Evolutionary conservation across 2,797 vertebrate species (phyloP), one percentile per base, ranked within the genome.

Genomic region (Danio jaintianensis): DNA sequence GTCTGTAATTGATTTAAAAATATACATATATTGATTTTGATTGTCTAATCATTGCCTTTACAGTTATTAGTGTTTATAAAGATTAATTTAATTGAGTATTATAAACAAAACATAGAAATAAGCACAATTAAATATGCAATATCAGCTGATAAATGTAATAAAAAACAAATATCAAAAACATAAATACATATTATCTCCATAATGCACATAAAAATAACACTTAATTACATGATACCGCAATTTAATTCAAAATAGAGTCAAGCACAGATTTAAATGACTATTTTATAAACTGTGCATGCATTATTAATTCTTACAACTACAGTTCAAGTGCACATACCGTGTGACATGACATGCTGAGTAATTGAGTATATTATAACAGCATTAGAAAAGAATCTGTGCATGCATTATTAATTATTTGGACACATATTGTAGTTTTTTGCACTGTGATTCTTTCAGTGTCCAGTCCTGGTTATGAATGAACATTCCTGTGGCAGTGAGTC

Each of bases 371-470:
- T 18, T 43, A 42, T 12, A 63, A 18, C 61, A 42, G 40, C 38
- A 43, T 38, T 12, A 16, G 61, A 63, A 38, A 10, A 38, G 42
- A 40, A 36, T 10, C 5, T 9, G 7, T 70, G 29, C 18, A 40
- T 58, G 29, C 29, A 29, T 29, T 29, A 29, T 45, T 7, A 22
- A 72, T 29, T 45, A 1, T 15, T 13, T 71, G 36, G 6, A 10
- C 53, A 53, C n/a, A 47, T 45, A n/a, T 22, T 0, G 16, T 10
- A 45, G 18, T 20, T 10, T 71, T 22, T 7, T 45, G 22, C 52
- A 13, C n/a, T 42, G 64, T 80, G 80, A 79, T 73, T 20, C 13
- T 36, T 20, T n/a, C 61, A 18, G 50, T 22, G 74, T 42, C 78
- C 62, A 56, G 81, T 68, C 43, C 43, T 69, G 48, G n/a, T 9